Evolutionary conservation across 2,113 vertebrate species (phyloP).

Genomic region (Mirounga angustirostris): DNA sequence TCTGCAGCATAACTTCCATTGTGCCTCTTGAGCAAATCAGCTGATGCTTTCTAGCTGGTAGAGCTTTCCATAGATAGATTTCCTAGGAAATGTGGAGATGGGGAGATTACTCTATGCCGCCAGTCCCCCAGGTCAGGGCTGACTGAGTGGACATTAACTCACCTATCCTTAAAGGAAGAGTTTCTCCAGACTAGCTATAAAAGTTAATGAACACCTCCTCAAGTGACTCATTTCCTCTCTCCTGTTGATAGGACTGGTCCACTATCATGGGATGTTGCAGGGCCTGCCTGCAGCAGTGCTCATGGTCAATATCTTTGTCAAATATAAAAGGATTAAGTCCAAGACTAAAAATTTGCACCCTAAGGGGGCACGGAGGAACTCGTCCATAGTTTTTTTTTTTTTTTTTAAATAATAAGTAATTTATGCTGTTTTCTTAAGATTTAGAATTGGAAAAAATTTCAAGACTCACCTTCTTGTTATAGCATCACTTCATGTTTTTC

Average conservation of each 20-base stretch:
- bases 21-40: background rate
- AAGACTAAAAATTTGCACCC: background rate
- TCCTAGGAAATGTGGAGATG: background rate
- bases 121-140: background rate
- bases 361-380: background rate
- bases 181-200: background rate
- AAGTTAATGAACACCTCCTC: constrained; percentile 58
- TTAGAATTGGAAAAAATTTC: background rate
- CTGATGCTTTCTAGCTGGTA: background rate
- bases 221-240: constrained; percentile 62
- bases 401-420: background rate
- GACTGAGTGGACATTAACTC: background rate
- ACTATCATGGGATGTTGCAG: background rate
- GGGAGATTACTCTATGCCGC: too few relatives aligned
- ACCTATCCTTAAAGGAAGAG: background rate
- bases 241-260: background rate
- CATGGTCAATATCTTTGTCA: constrained; percentile 10
- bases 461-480: background rate
- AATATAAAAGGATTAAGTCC: constrained; percentile 52
- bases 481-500: background rate
- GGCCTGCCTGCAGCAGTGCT: background rate
- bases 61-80: background rate
- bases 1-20: background rate
- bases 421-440: constrained; percentile 4
- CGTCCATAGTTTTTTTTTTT: too few relatives aligned